Conservation (phyloP, 2,888 invertebrate genomes). For the Villa cingulata region DNA sequence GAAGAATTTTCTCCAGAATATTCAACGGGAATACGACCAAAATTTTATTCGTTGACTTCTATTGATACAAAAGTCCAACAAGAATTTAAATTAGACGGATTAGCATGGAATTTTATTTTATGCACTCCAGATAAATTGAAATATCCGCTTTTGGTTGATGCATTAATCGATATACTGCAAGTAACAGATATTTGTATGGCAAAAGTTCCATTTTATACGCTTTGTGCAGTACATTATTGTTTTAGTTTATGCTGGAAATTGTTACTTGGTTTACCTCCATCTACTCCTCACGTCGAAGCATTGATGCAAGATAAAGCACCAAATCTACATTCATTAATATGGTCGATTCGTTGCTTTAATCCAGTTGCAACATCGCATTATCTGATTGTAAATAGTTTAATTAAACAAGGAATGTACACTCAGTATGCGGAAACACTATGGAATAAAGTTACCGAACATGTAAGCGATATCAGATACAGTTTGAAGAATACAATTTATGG, state of each 20-base stretch:
- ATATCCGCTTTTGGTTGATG: conserved; percentile 75
- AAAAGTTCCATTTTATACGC: conserved; percentile 43
- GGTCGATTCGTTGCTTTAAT: conserved; percentile 77
- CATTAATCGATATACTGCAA: conserved; percentile 68
- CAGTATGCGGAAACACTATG: conserved; percentile 43
- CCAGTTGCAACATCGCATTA: conserved; percentile 72
- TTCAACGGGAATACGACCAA: conserved; percentile 58
- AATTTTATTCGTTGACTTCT: conserved; percentile 79
- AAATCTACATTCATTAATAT: conserved; percentile 70
- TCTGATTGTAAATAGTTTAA: conserved; percentile 74
- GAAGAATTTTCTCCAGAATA: conserved; percentile 41
- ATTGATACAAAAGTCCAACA: conserved; percentile 53
- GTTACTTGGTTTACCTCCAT: conserved; percentile 76
- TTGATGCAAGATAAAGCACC: conserved; percentile 57
- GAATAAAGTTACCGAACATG: conserved; percentile 32
- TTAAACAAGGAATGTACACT: conserved; percentile 80
- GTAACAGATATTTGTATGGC: conserved; percentile 57
- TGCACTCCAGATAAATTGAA: conserved; percentile 84
- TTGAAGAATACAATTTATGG: conserved; percentile 30
- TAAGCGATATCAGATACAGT: conserved; percentile 30
- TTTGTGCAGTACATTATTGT: conserved; percentile 82
- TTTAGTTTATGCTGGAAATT: conserved; percentile 53
- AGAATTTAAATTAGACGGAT: conserved; percentile 80
- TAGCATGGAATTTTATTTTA: conserved; percentile 87
- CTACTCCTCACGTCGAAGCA: conserved; percentile 72